A percentile compares a stretch with the other conserved stretches of the same genome.
Evolutionary conservation across 2,888 invertebrate species (phyloP).

Genomic region (Apocheima hispidaria): DNA sequence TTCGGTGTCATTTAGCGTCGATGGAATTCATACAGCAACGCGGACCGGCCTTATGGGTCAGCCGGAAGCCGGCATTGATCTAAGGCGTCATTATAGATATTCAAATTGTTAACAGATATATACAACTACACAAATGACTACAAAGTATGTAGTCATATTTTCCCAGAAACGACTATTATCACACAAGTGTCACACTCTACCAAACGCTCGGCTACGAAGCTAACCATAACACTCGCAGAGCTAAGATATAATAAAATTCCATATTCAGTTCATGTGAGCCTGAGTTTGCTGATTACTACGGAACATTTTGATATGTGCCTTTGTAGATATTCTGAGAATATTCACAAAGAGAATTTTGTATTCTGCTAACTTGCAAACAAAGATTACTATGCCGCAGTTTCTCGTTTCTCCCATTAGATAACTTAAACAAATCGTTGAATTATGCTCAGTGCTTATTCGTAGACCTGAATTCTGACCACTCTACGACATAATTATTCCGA

Average conservation of each 20-base stretch:
- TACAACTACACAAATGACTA: not conserved
- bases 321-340: conserved; percentile 15
- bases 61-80: too few relatives aligned
- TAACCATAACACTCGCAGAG: conserved; percentile 11
- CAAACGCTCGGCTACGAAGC: conserved; percentile 20
- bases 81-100: too few relatives aligned
- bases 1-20: too few relatives aligned
- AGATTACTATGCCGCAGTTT: conserved; percentile 1
- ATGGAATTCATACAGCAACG: too few relatives aligned
- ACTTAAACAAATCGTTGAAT: not conserved
- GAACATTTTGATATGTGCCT: conserved; percentile 24
- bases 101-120: too few relatives aligned
- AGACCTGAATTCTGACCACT: not conserved
- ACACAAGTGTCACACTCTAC: not conserved
- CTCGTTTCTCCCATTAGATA: not conserved
- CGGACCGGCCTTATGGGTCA: too few relatives aligned
- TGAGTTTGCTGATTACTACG: conserved; percentile 21
- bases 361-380: conserved; percentile 17
- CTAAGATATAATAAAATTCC: conserved; percentile 22
- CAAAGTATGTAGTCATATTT: not conserved
- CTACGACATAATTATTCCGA: too few relatives aligned
- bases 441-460: not conserved
- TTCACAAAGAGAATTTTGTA: conserved; percentile 19
- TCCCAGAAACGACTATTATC: not conserved
- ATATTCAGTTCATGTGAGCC: conserved; percentile 25